Percentiles rank a stretch among this genome's conserved stretches.
These are phyloP conservation scores for Synanthedon vespiformis DNA, from an alignment of 2,888 invertebrate genomes.

Conservation along the genomic window DNA sequence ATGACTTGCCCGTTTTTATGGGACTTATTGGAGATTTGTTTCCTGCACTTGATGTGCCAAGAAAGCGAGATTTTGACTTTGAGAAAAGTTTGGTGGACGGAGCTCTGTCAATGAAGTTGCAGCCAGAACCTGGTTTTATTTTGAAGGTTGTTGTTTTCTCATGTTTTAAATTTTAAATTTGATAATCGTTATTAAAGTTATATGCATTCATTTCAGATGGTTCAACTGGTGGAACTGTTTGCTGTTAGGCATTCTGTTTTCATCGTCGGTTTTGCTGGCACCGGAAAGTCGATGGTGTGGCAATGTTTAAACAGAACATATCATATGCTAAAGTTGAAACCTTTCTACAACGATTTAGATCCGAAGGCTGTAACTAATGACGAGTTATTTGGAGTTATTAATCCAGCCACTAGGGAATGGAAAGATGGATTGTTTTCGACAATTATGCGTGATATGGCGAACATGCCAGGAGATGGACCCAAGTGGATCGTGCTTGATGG, in stretches of 20 bases:
- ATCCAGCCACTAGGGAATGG: slow-evolving; percentile 94
- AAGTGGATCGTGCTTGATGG: slow-evolving; percentile 97
- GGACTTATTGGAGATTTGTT: slow-evolving; percentile 94
- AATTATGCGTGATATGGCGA: slow-evolving; percentile 93
- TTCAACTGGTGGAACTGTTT: slow-evolving; percentile 92
- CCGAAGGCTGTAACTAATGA: slow-evolving; percentile 97
- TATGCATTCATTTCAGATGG: slow-evolving; percentile 72
- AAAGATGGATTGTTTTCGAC: slow-evolving; percentile 91
- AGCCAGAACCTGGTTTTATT: slow-evolving; percentile 91
- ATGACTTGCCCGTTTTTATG: slow-evolving; percentile 93
- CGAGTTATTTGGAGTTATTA: slow-evolving; percentile 94
- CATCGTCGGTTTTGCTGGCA: slow-evolving; percentile 87
- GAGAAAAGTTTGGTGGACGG: slow-evolving; percentile 83
- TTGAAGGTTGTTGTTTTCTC: slow-evolving; percentile 71
- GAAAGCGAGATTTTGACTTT: slow-evolving; percentile 87
- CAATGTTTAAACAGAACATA: slow-evolving; percentile 89
- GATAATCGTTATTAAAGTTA: not conserved
- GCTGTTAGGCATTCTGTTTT: slow-evolving; percentile 95
- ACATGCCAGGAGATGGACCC: slow-evolving; percentile 84
- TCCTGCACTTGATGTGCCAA: slow-evolving; percentile 91
- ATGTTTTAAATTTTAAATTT: not conserved
- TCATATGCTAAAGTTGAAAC: slow-evolving; percentile 82
- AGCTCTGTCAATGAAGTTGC: slow-evolving; percentile 84
- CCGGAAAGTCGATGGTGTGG: slow-evolving; percentile 95
- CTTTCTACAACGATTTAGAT: slow-evolving; percentile 90